These are phyloP conservation scores for Spinus olivaceus DNA, from an alignment of 2,797 vertebrate species.

Conservation along the genomic window DNA sequence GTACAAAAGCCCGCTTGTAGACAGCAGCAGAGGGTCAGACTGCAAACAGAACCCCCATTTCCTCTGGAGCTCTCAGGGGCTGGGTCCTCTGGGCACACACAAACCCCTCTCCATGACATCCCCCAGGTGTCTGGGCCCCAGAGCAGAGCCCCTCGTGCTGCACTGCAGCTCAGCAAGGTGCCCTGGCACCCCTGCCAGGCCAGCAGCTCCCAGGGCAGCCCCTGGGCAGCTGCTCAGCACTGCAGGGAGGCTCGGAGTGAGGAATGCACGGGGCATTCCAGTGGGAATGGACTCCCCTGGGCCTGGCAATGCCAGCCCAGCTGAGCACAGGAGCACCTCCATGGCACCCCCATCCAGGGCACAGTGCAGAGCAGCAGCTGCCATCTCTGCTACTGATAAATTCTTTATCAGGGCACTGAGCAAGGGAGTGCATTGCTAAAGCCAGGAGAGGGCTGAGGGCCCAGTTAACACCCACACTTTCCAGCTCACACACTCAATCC, in stretches of 20 bases:
- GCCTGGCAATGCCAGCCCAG: background rate
- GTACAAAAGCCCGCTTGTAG: background rate
- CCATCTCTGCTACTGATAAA: background rate
- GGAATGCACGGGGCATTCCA: background rate
- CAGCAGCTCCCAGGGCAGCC: background rate
- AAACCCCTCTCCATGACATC: background rate
- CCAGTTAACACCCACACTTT: background rate
- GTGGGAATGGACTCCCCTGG: background rate
- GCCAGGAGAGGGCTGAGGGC: background rate
- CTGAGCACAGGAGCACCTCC: background rate
- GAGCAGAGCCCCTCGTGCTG: background rate
- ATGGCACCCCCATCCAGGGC: background rate
- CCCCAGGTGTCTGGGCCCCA: fast-evolving
- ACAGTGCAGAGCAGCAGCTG: background rate
- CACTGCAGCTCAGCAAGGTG: background rate
- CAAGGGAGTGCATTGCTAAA: background rate
- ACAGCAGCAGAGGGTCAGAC: background rate
- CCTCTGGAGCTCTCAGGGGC: background rate
- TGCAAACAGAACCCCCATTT: background rate
- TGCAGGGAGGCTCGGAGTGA: background rate
- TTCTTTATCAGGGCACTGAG: background rate
- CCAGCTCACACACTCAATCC: background rate
- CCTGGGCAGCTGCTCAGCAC: no score
- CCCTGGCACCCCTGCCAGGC: background rate
- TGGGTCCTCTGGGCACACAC: fast-evolving